Evolutionary conservation across 2,113 vertebrate species (phyloP), one percentile per base, ranked within the genome.

Genomic region (Paramisgurnus dabryanus): DNA sequence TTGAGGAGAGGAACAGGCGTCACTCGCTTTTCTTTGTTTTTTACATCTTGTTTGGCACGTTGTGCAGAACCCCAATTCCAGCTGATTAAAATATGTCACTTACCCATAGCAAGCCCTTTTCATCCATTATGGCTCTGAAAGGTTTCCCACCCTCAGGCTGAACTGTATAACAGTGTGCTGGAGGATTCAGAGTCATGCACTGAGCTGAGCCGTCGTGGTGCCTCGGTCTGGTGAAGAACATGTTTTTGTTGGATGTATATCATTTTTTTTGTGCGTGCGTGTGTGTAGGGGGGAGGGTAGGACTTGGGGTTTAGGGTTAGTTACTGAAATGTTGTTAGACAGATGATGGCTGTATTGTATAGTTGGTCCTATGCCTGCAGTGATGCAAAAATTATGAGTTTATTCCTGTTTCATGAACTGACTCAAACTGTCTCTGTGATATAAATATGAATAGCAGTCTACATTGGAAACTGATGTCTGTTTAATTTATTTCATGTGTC

Each of bases 341-440:
- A 76, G 74, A 76, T 77, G 72, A 82, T 91, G 91, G 87, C 84
- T 91, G 87, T 92, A 87, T 85, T 93, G 92, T 93, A 93, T 93
- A 93, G 90, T 92, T 90, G 87, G 85, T 92, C 86, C 88, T 34
- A 90, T 90, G 87, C 92, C 90, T 93, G 90, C 89, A 87, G 87
- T 87, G 88, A 90, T 92, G 91, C 90, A 89, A 87, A 89, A 80
- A 88, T 85, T 88, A 78, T 90, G 89, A 92, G 87, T 92, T 87
- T 91, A 90, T 91, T 91, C 88, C 88, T 91, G 91, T 92, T 94
- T 93, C 90, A 94, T 92, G 90, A 93, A 82, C 87, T 91, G 92
- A 92, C 90, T 93, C 89, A 91, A 90, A 89, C 91, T 93, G 91
- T 94, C 84, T 93, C 81, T 83, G 81, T 87, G 83, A 83, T 83